Percentiles rank a stretch among this genome's conserved stretches.
Conservation (phyloP, 1,140 invertebrate species). For the Ceratosolen fusciceps region DNA sequence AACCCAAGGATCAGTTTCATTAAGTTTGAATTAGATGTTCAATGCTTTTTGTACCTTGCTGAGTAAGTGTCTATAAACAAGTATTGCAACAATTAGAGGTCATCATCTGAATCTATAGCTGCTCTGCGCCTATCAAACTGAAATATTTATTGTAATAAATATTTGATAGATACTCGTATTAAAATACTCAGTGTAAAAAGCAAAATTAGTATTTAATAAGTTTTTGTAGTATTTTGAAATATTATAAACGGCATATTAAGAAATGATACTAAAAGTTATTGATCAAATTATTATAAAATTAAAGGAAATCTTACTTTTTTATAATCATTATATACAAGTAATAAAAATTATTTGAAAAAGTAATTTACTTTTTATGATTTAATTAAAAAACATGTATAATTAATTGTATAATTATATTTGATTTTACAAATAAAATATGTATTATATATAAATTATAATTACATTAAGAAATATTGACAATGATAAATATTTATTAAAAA, state of each 20-base stretch:
- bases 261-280: not conserved
- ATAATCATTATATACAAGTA: no score
- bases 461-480: no score
- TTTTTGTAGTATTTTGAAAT: not conserved
- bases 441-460: no score
- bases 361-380: not conserved
- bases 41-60: not conserved
- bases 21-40: not conserved
- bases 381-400: not conserved
- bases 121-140: constrained; percentile 87
- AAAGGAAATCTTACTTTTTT: not conserved
- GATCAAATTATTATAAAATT: constrained; percentile 3
- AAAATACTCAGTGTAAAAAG: constrained; percentile 4
- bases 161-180: not conserved
- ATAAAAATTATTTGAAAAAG: no score
- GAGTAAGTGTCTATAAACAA: constrained; percentile 37
- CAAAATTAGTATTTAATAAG: not conserved
- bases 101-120: constrained; percentile 86
- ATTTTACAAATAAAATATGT: not conserved
- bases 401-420: constrained; percentile 2
- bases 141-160: constrained; percentile 50
- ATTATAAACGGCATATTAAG: not conserved
- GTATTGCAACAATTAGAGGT: constrained; percentile 58
- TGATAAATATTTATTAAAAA: no score
- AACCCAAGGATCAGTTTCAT: constrained; percentile 46